Percentiles rank a stretch among this genome's conserved stretches.
phyloP scores from a whole-genome alignment of 2,888 invertebrate genomes.

The Andrena chrysosceles region DNA sequence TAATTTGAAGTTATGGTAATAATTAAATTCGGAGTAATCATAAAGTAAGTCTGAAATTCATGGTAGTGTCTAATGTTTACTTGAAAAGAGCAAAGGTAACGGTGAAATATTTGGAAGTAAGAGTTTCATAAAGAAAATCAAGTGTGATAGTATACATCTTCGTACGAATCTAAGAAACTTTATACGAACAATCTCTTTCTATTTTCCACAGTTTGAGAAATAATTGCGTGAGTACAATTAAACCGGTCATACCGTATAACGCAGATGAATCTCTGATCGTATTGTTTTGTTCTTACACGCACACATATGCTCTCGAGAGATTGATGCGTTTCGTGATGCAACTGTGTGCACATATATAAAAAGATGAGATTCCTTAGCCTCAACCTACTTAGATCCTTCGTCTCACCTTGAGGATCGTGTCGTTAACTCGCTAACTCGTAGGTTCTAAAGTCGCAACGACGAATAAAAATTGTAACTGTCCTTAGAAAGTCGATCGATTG shows the following conservation, averaged over 20 bases:
- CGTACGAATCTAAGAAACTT: too few relatives aligned
- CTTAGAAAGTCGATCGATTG: slow-evolving; percentile 20
- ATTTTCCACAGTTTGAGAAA: background rate
- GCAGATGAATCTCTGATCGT: slow-evolving; percentile 7
- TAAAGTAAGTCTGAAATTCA: too few relatives aligned
- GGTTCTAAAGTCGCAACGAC: slow-evolving; percentile 24
- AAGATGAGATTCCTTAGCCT: slow-evolving; percentile 72
- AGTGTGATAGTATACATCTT: too few relatives aligned
- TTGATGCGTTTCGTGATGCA: slow-evolving; percentile 56
- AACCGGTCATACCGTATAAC: background rate
- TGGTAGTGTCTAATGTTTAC: too few relatives aligned
- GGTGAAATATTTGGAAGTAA: too few relatives aligned
- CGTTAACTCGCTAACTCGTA: slow-evolving; percentile 54
- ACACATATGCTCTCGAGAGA: slow-evolving; percentile 24
- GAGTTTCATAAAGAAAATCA: too few relatives aligned
- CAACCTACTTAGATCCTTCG: slow-evolving; percentile 78
- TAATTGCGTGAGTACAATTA: background rate
- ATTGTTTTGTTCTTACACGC: slow-evolving; percentile 11
- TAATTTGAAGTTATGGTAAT: background rate
- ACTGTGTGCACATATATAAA: slow-evolving; percentile 47
- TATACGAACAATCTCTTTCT: too few relatives aligned
- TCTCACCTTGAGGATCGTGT: slow-evolving; percentile 71
- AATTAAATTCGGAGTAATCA: too few relatives aligned
- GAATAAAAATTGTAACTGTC: slow-evolving; percentile 24
- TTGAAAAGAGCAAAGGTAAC: too few relatives aligned